A percentile compares a stretch with the other conserved stretches of the same genome.
Conservation (phyloP, 2,888 invertebrate genomes). For the Tenthredo livida region DNA sequence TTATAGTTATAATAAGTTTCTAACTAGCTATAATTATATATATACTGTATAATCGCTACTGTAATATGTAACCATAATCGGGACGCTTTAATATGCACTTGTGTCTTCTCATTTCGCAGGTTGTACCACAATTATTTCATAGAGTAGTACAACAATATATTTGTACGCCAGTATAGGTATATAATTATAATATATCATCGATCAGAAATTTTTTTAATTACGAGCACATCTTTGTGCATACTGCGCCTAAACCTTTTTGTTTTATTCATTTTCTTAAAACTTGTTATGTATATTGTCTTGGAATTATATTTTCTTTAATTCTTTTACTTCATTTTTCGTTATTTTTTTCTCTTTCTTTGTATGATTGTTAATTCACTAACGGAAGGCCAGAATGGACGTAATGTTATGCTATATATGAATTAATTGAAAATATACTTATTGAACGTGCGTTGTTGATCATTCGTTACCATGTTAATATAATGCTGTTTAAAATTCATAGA, state of each 20-base stretch:
- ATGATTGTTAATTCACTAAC: conserved; percentile 62
- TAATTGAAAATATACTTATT: background rate
- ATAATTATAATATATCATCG: background rate
- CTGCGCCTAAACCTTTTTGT: background rate
- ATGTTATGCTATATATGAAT: conserved; percentile 51
- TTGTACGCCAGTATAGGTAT: background rate
- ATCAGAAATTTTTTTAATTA: background rate
- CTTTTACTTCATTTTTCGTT: background rate
- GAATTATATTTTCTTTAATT: background rate
- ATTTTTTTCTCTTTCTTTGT: conserved; percentile 62
- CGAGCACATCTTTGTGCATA: background rate
- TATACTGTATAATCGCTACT: conserved; percentile 19
- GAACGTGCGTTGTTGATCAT: conserved; percentile 1
- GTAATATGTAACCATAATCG: background rate
- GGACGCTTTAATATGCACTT: background rate
- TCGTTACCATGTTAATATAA: background rate
- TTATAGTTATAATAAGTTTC: conserved; percentile 5
- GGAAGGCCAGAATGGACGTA: conserved; percentile 52
- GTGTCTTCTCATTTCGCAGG: background rate
- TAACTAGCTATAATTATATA: background rate
- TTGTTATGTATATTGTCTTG: conserved; percentile 28
- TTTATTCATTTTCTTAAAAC: conserved; percentile 2
- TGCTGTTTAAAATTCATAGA: conserved; percentile 52
- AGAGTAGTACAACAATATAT: background rate
- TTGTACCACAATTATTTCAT: background rate